Base-by-base conservation (phyloP, 2,113 vertebrate genomes). In the Cavia aperea region DNA sequence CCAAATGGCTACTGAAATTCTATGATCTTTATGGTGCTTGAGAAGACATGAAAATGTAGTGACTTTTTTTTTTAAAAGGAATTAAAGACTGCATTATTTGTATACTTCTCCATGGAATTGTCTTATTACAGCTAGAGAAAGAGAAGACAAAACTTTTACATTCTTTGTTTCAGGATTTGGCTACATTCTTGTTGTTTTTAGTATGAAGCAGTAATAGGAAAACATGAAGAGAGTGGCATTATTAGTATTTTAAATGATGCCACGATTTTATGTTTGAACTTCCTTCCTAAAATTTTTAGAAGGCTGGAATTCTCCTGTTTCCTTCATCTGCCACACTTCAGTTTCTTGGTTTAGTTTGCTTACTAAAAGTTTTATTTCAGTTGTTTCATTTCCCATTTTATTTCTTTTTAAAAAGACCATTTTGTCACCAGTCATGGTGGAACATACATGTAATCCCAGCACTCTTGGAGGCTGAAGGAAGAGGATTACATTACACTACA, bases 241-340 rank as follows among this genome's bases (percentile, higher is more conserved):
- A 36, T 63, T 81, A 65, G 49, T 88, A 24, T 87, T 87, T 92
- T 46, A 91, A 87, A 68, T 54, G 58, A 62, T 8, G 15, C 36
- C 70, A 24, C 14, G 84, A 82, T 93, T 82, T 77, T 88, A 33
- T 89, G 33, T 86, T 73, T 92, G 91, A 92, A 33, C 29, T 54
- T 82, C 15, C 29, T 66, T 82, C 79, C 46, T 29, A 82, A 92
- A 72, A 72, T 31, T 77, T 72, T 66, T 54, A 86, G 36, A 73
- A 56, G 19, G 66, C 24, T 66, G 86, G 9, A 12, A 60, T 63
- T 79, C n/a, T 87, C 15, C 11, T 91, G 18, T 12, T 66, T 93
- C 1, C 21, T 87, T 51, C 4, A 87, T 36, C 3, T 10, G 56
- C 39, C 5, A 72, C 39, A 60, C 31, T 10, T 49, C 15, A 83